Evolutionary conservation across 64 coral and sea anemone species (phyloP).

Genomic region (Stylophora pistillata): DNA sequence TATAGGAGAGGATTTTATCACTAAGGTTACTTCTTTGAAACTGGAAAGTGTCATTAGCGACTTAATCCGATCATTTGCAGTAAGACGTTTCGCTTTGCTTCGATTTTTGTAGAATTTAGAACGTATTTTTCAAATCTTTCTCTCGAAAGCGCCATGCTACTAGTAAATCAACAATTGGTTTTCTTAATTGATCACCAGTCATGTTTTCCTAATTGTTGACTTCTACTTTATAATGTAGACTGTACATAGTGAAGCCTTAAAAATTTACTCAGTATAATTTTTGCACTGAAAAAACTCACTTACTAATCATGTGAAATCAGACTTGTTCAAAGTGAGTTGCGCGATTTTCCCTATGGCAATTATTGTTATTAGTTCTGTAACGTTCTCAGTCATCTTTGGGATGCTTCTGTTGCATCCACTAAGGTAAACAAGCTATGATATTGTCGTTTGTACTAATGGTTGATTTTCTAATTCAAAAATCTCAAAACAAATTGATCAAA

Average conservation of each 20-base stretch:
- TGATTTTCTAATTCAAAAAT: not conserved
- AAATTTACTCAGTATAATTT: too few relatives aligned
- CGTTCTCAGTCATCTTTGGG: not conserved
- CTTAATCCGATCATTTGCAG: not conserved
- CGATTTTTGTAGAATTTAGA: not conserved
- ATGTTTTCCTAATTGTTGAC: not conserved
- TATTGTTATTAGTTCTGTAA: too few relatives aligned
- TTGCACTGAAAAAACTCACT: too few relatives aligned
- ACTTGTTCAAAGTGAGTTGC: not conserved
- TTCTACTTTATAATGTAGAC: not conserved
- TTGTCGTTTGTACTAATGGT: not conserved
- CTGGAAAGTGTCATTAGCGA: not conserved
- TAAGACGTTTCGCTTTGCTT: not conserved
- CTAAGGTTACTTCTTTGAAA: not conserved
- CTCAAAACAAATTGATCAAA: not conserved
- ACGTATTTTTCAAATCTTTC: not conserved
- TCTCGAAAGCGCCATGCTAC: slow-evolving; percentile 5
- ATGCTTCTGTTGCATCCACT: not conserved
- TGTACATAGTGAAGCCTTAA: too few relatives aligned
- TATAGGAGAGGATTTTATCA: not conserved
- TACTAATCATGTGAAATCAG: too few relatives aligned
- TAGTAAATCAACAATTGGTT: not conserved
- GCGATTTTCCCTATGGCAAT: not conserved
- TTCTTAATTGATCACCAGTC: not conserved
- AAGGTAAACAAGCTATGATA: not conserved